Base-by-base conservation (phyloP, 2,113 vertebrate genomes). In the Pterocles gutturalis region DNA sequence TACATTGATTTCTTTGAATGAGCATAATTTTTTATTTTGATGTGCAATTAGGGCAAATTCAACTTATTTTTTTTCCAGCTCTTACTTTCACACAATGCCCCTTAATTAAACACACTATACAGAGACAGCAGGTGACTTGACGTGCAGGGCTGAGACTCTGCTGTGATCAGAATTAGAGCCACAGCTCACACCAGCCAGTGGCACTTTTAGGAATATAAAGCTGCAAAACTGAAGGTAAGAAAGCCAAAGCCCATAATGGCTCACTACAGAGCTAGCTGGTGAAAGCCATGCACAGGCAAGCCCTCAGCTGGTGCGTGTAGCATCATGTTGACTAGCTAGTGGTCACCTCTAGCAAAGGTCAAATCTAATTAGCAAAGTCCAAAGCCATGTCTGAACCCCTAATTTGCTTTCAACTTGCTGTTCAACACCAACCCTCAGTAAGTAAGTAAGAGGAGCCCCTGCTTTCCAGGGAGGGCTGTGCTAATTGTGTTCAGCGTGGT, bases 11-110 rank as follows among this genome's bases (percentile, higher is more conserved):
- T 96, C 87, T 91, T 94, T 97, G 96, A 96, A 96, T 94, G 90
- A 97, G 77, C 62, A 66, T 96, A 95, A 93, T 96, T 97, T 96
- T 97, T 96, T 97, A 96, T 97, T 97, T 97, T 96, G 92, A 94
- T 96, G 77, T 96, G 94, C 96, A 97, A 97, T 97, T 97, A 97
- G 89, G 77, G 62, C 81, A 97, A 96, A 96, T 95, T 96, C 90
- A 96, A 4, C 64, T 83, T 93, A 34, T 77, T 95, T 97, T 92
- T 92, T 91, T 84, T 16, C 66, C 65, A 72, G 70, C 92, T 95
- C 66, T 79, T 53, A 82, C 91, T 91, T 91, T 46, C 54, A 76
- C 81, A 96, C 96, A 97, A 96, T 95, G 91, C 62, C 49, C 73
- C 83, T 91, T 96, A 96, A 97, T 96, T 95, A 95, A 97, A 55